Evolutionary conservation across 2,113 vertebrate genomes (phyloP), one percentile per base, ranked within the genome.

Genomic region (Oxyruncus cristatus): DNA sequence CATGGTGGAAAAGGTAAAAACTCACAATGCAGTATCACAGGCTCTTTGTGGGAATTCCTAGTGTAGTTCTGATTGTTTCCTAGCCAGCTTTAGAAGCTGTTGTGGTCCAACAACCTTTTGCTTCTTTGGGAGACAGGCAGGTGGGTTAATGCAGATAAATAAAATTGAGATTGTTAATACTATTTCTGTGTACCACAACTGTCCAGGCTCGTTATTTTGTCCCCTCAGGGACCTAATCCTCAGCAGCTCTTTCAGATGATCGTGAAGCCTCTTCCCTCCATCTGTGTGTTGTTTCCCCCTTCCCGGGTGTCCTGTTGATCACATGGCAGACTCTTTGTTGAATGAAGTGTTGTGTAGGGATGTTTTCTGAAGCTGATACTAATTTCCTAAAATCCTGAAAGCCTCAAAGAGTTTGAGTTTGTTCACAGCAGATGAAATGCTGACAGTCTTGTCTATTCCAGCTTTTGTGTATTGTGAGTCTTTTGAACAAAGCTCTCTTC

Each of bases 1-100:
- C 6, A 2, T 18, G 47, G 42, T 62, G 35, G 82, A n/a, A 44
- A 74, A 84, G 42, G 24, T 67, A 8, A 62, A 76, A 66, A 2
- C 33, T 66, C 5, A 0, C 17, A 33, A 0, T 26, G 2, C 8
- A 35, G 6, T 18, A 5, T 67, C 30, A 7, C 14, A 46, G 26
- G n/a, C 77, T 11, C n/a, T 52, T 71, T 53, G 63, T 80, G 46
- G 58, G 32, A 28, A 32, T 20, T 46, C 23, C 39, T 73, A 1
- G 1, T 14, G 27, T 26, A 26, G 11, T 61, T 88, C 32, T 53
- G 37, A 11, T 44, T 27, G 55, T 55, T 81, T 56, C 16, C 44
- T 63, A 24, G 28, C 33, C 75, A 52, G 79, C 20, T 46, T 70
- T 53, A 80, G 42, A 28, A 17, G 18, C 37, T 62, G 1, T 14